Percentiles rank a stretch among this genome's conserved stretches.
Evolutionary conservation across 2,113 vertebrate genomes (phyloP).

Genomic region (Zosterops pallidus): DNA sequence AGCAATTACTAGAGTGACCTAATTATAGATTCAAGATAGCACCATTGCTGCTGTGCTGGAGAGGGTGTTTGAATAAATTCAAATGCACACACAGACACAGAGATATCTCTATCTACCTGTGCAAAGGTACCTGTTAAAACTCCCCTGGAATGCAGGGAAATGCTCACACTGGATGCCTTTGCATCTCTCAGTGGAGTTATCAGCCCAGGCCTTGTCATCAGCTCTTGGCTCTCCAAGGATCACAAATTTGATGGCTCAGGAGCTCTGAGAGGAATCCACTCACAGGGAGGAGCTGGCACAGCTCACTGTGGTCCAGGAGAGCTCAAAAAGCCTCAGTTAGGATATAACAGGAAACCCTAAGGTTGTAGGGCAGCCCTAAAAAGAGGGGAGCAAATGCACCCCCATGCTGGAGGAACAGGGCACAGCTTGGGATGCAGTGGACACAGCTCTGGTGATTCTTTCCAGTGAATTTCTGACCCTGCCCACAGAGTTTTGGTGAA

Average conservation of each 20-base stretch:
- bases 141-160: not conserved
- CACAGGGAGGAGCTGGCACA: not conserved
- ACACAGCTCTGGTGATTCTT: not conserved
- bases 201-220: not conserved
- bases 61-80: not conserved
- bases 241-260: not conserved
- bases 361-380: not conserved
- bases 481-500: not conserved
- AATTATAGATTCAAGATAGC: not conserved
- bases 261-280: not conserved
- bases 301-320: not conserved
- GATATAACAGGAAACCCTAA: not conserved
- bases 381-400: not conserved
- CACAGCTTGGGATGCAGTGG: not conserved
- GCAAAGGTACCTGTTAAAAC: not conserved
- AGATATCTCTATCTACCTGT: not conserved
- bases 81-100: not conserved
- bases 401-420: not conserved
- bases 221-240: fast-evolving
- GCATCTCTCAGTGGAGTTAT: not conserved
- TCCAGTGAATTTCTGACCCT: not conserved
- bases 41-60: not conserved
- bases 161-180: not conserved
- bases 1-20: not conserved
- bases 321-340: not conserved